Evolutionary conservation across 2,113 vertebrate species (phyloP).

Genomic region (Hippolais icterina): DNA sequence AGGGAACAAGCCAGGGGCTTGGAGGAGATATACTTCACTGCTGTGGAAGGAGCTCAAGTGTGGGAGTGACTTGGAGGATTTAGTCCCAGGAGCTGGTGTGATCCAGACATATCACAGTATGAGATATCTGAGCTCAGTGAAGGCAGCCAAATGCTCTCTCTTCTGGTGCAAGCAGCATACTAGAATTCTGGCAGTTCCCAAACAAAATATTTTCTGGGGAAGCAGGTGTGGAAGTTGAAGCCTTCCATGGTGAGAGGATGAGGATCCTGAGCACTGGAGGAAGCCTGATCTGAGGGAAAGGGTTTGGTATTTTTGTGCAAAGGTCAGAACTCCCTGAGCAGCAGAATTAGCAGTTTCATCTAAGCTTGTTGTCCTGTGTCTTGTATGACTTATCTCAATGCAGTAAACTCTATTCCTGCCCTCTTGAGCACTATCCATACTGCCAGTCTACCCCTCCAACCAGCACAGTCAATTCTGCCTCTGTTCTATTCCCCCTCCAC

Average conservation of each 20-base stretch:
- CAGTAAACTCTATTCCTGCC: neutral
- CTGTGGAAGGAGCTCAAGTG: slow-evolving; percentile 25
- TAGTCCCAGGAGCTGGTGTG: slow-evolving; percentile 48
- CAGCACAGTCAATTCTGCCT: neutral
- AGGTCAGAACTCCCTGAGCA: neutral
- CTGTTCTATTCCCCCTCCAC: neutral
- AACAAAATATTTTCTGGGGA: slow-evolving; percentile 2
- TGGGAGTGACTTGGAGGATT: slow-evolving; percentile 52
- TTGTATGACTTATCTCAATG: neutral
- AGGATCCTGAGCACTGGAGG: neutral
- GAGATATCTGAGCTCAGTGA: neutral
- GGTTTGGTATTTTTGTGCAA: neutral
- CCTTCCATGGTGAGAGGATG: neutral
- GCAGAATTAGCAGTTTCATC: neutral
- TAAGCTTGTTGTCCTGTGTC: neutral
- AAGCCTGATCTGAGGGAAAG: neutral
- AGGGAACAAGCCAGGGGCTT: neutral
- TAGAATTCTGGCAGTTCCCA: slow-evolving; percentile 40
- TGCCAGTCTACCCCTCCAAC: neutral
- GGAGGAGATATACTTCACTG: slow-evolving; percentile 18
- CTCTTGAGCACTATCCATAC: neutral
- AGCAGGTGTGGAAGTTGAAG: slow-evolving; percentile 40
- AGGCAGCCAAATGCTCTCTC: slow-evolving; percentile 40
- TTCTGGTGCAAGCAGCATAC: slow-evolving; percentile 29
- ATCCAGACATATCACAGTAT: slow-evolving; percentile 59